These are phyloP conservation scores for Tringa solitaria DNA, from an alignment of 2,113 vertebrate genomes.

Conservation along the genomic window DNA sequence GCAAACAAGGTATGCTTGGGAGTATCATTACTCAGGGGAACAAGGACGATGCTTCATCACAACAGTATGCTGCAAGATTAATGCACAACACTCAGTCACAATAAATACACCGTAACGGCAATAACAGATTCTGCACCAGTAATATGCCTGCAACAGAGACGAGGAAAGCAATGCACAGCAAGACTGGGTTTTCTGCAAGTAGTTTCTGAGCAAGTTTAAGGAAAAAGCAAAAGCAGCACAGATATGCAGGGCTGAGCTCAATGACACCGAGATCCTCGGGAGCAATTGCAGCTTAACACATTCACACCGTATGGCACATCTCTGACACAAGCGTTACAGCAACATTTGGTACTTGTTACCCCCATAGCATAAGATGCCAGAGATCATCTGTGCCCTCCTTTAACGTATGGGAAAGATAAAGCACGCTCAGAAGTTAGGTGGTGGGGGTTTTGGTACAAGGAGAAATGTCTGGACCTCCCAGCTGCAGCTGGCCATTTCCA, in stretches of 20 bases:
- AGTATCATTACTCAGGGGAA: not conserved
- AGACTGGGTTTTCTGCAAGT: not conserved
- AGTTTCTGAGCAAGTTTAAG: not conserved
- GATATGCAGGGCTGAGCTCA: not conserved
- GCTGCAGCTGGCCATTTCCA: not conserved
- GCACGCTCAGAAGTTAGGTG: not conserved
- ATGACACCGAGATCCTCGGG: not conserved
- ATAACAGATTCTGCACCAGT: not conserved
- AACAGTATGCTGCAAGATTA: not conserved
- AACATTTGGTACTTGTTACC: slow-evolving; percentile 26
- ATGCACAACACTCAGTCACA: not conserved
- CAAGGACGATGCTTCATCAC: not conserved
- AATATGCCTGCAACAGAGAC: not conserved
- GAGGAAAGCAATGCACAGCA: not conserved
- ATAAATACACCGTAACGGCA: not conserved
- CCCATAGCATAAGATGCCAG: not conserved
- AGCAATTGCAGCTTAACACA: not conserved
- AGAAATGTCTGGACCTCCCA: not conserved
- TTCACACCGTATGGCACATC: slow-evolving; percentile 6
- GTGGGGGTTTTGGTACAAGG: not conserved
- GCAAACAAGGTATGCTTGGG: not conserved
- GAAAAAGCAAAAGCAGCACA: not conserved
- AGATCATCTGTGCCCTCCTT: slow-evolving; percentile 43
- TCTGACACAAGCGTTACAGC: slow-evolving; percentile 4
- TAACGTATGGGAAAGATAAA: not conserved